Base-by-base conservation (phyloP, 2,888 invertebrate genomes). In the Drosophila monieri region DNA sequence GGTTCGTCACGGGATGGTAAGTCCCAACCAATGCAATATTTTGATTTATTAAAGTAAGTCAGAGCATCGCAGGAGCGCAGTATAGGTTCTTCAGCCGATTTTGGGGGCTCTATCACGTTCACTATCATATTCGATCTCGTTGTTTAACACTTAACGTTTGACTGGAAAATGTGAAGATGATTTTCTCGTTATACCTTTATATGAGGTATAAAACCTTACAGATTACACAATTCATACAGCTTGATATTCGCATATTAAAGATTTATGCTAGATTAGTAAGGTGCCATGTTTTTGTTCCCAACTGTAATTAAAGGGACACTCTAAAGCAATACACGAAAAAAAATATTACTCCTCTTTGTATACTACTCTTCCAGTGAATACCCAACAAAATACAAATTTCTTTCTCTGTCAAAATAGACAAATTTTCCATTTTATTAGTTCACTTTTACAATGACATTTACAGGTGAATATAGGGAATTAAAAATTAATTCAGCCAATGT, bases 1-100 rank as follows among this genome's bases (percentile, higher is more conserved):
- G 23, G 51, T 15, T 8, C 15, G 25, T 21, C 54, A 25, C 3
- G 47, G 14, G 43, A 21, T 18, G 58, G 61, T 1, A 52, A 39
- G 55, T 10, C 61, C 73, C 15, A 73, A n/a, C 6, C 44, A 4
- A 27, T 41, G 30, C 60, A 55, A 47, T n/a, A 43, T 32, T 10
- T 57, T 44, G 27, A 58, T 15, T 21, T 46, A 15, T 37, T 58
- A 10, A 51, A 39, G 51, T 35, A 67, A 53, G 6, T 62, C 67
- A 35, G 14, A 6, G 14, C 5, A n/a, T 35, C 35, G 2, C 6
- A 6, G 35, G 35, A n/a, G 4, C 12, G n/a, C 35, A n/a, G 35
- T 12, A 4, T 4, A 5, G 12, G 12, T 35, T 12, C n/a, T 35
- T 4, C 1, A 5, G 4, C 12, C n/a, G n/a, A n/a, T 35, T 35